Evolutionary conservation across 1,140 invertebrate species (phyloP), one percentile per base, ranked within the genome.

Genomic region (Liolophura sinensis): DNA sequence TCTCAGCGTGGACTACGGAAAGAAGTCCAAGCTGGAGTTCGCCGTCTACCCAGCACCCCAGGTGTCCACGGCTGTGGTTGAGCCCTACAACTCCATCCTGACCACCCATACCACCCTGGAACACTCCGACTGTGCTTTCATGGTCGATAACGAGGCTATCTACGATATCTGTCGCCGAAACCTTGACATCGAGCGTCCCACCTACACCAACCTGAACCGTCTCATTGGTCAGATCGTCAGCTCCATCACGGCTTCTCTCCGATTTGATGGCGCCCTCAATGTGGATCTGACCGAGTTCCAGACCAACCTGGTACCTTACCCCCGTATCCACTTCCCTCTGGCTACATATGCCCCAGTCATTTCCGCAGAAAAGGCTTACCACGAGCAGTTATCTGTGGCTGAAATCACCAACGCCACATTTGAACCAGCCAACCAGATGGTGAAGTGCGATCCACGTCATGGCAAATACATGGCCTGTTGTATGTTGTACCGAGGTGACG

Each of bases 381-480:
- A 79, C 58, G 77, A 79, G 69, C 77, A 78, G 67, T 50, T 77
- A 18, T 73, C 70, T 5, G 78, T 94, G 16, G 88, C 90, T 48
- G 92, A 94, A 80, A 93, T 94, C 58, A 75, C 77, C 40, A 67
- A 72, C 16, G 67, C 91, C 18, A 93, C 91, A 83, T 94, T 94
- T 84, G 91, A 93, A 79, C 90, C 91, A 31, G 89, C 90, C 73
- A 94, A 93, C 86, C 92, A 93, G 87, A 93, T 94, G 92, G 92
- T 94, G n/a, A 94, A 93, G 83, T 94, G 92, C 81, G 92, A 94
- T 82, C 92, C 92, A 11, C 87, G 92, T 72, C 90, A 92, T 82
- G 92, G 92, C 70, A 93, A 94, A 78, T 94, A 93, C 87, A 84
- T 60, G 48, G 48, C 58, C 3, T 31, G 27, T 60, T 51, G 27